Conservation (phyloP, 2,113 vertebrate species). For the Coptodon bakossiorum region DNA sequence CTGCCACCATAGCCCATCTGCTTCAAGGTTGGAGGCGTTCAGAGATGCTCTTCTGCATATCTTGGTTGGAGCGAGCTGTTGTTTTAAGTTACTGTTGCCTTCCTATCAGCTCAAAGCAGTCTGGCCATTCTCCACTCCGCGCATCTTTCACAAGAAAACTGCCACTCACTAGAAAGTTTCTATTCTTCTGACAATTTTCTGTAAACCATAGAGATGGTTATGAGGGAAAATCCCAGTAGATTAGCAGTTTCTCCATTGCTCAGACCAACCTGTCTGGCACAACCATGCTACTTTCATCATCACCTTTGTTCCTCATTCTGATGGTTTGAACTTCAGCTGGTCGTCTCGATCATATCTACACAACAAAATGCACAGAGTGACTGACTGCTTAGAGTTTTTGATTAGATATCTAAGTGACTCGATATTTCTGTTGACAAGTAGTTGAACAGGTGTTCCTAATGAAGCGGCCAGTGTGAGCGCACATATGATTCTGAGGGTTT, state of each 20-base stretch:
- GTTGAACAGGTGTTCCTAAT: neutral
- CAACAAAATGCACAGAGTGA: neutral
- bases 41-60: neutral
- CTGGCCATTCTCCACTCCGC: neutral
- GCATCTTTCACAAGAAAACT: neutral
- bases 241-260: neutral
- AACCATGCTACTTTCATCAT: neutral
- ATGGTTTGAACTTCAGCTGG: neutral
- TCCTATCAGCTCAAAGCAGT: neutral
- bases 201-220: neutral
- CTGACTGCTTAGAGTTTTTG: neutral
- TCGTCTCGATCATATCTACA: neutral
- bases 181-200: neutral
- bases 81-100: neutral
- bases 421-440: neutral
- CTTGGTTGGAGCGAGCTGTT: neutral
- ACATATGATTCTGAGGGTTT: neutral
- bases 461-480: neutral
- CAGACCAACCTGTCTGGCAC: neutral
- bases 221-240: neutral
- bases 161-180: neutral
- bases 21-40: neutral
- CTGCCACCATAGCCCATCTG: neutral
- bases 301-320: neutral
- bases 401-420: neutral